Conservation (phyloP, 2,888 invertebrate genomes). For the Nomada fabriciana region DNA sequence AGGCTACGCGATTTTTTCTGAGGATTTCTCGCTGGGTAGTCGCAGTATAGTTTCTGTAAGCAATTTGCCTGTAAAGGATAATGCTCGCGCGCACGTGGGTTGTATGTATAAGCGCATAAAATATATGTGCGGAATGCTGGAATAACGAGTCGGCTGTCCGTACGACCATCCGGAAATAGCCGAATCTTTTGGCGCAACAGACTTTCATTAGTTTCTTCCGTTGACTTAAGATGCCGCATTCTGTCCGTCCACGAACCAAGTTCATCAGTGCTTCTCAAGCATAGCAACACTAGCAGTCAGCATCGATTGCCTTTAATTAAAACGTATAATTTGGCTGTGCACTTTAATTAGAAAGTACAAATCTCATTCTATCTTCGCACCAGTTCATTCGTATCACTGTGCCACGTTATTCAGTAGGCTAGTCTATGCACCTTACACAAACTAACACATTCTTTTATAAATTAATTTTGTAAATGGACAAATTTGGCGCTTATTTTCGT, state of each 20-base stretch:
- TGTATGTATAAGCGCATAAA: neutral
- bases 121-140: constrained; percentile 14
- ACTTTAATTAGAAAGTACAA: too few species aligned
- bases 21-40: neutral
- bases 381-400: too few species aligned
- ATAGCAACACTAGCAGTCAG: neutral
- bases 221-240: constrained; percentile 30
- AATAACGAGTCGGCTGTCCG: constrained; percentile 24
- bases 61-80: constrained; percentile 6
- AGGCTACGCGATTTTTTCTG: constrained; percentile 1
- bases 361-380: too few species aligned
- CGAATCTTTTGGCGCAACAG: constrained; percentile 42
- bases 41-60: neutral
- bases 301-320: too few species aligned
- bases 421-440: too few species aligned
- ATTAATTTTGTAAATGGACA: too few species aligned
- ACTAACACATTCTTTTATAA: too few species aligned
- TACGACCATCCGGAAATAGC: neutral
- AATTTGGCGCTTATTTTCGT: too few species aligned
- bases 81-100: neutral
- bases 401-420: too few species aligned
- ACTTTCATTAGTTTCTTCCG: constrained; percentile 44
- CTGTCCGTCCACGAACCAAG: constrained; percentile 20
- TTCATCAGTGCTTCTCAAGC: constrained; percentile 41
- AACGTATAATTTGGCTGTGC: too few species aligned